These are phyloP conservation scores for Cirrhinus mrigala DNA, from an alignment of 2,797 vertebrate species.

Conservation along the genomic window DNA sequence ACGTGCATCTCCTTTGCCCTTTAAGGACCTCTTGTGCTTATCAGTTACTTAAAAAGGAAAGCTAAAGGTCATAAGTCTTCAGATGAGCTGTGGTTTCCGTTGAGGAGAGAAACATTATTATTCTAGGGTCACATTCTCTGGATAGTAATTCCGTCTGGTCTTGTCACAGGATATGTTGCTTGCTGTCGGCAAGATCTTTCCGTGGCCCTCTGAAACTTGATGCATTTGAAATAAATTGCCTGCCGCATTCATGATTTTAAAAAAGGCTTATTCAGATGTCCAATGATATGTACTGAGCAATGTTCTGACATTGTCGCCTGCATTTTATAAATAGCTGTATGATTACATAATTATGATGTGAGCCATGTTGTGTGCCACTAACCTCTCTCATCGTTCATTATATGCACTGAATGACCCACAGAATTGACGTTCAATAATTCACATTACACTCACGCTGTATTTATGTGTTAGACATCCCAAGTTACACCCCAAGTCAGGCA, in stretches of 20 bases:
- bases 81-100: constrained; percentile 9
- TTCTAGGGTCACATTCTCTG: constrained; percentile 37
- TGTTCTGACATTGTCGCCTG: not conserved
- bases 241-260: not conserved
- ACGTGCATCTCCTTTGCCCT: not conserved
- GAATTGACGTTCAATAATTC: constrained; percentile 6
- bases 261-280: constrained; percentile 4
- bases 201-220: not conserved
- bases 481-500: not conserved
- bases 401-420: not conserved
- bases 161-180: constrained; percentile 21
- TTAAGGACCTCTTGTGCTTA: constrained; percentile 6
- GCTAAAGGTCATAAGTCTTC: constrained; percentile 26
- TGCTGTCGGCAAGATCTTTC: not conserved
- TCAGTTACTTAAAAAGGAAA: constrained; percentile 18
- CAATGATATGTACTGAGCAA: not conserved
- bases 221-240: not conserved
- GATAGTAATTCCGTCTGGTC: constrained; percentile 1
- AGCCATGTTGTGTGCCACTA: not conserved
- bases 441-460: not conserved
- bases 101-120: constrained; percentile 27
- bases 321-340: constrained; percentile 12
- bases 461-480: not conserved
- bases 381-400: not conserved
- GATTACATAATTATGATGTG: constrained; percentile 30